Conservation (phyloP, 2,888 invertebrate genomes). For the Caenorhabditis sp. region DNA sequence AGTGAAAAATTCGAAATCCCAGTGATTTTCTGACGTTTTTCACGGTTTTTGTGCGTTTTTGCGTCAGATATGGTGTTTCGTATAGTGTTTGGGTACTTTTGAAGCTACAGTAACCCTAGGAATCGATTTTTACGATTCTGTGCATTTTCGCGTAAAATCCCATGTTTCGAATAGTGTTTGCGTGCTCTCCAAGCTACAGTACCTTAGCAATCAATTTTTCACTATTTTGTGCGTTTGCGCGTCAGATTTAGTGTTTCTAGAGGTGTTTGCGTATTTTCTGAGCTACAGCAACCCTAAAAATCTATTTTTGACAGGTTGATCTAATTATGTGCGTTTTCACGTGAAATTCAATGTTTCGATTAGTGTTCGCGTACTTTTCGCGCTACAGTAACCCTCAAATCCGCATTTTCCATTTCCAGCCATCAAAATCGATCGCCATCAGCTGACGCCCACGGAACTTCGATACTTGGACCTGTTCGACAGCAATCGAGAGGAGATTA, state of each 20-base stretch:
- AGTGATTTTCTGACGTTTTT: neutral
- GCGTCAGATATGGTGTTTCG: neutral
- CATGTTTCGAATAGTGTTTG: too few species aligned
- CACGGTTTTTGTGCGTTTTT: neutral
- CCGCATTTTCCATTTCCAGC: neutral
- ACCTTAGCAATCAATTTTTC: neutral
- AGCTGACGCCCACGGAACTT: slow-evolving; percentile 22
- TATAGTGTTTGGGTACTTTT: neutral
- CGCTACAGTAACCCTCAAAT: too few species aligned
- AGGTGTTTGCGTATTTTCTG: too few species aligned
- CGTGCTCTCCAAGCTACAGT: neutral
- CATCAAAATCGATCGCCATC: slow-evolving; percentile 29
- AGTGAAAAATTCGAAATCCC: slow-evolving; percentile 8
- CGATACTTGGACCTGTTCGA: slow-evolving; percentile 58
- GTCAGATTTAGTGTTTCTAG: too few species aligned
- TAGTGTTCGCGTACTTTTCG: too few species aligned
- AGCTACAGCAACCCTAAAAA: too few species aligned
- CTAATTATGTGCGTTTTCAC: too few species aligned
- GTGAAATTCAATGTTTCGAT: too few species aligned
- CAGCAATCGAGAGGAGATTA: slow-evolving; percentile 56
- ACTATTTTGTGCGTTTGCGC: too few species aligned
- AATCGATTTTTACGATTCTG: too few species aligned
- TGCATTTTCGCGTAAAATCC: too few species aligned
- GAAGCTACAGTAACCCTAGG: neutral
- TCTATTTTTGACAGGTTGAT: too few species aligned